Conservation (phyloP, 2,113 vertebrate species). For the Brachyistius frenatus region DNA sequence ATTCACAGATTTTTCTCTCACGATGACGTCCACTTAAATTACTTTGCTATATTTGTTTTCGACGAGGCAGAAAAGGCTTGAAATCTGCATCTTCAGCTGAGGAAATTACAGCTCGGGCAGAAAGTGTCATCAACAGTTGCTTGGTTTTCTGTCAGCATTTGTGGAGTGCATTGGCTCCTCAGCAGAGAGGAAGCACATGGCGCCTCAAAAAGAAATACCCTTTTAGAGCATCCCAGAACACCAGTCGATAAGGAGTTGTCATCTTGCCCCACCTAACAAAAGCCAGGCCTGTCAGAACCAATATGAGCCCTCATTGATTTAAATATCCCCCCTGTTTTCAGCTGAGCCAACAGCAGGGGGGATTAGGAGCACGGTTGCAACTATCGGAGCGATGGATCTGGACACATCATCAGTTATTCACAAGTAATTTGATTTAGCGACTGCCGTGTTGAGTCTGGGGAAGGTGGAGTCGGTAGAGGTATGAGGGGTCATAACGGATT, state of each 20-base stretch:
- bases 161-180: not conserved
- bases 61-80: not conserved
- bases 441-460: constrained; percentile 29
- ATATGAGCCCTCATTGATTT: constrained; percentile 71
- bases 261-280: constrained; percentile 54
- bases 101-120: not conserved
- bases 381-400: constrained; percentile 44
- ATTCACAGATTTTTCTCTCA: constrained; percentile 13
- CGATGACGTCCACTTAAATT: not conserved
- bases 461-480: not conserved
- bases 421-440: constrained; percentile 69
- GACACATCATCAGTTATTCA: constrained; percentile 70
- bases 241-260: constrained; percentile 58
- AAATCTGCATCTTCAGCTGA: not conserved
- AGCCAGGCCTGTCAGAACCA: constrained; percentile 69
- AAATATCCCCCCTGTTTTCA: constrained; percentile 58
- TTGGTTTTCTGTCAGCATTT: constrained; percentile 2
- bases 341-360: constrained; percentile 54
- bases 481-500: constrained; percentile 55
- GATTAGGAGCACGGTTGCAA: constrained; percentile 40
- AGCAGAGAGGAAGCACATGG: not conserved
- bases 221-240: constrained; percentile 30
- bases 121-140: not conserved
- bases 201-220: constrained; percentile 38
- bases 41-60: constrained; percentile 11